Conservation (phyloP, 1,140 invertebrate genomes). For the Zaprionus camerounensis region DNA sequence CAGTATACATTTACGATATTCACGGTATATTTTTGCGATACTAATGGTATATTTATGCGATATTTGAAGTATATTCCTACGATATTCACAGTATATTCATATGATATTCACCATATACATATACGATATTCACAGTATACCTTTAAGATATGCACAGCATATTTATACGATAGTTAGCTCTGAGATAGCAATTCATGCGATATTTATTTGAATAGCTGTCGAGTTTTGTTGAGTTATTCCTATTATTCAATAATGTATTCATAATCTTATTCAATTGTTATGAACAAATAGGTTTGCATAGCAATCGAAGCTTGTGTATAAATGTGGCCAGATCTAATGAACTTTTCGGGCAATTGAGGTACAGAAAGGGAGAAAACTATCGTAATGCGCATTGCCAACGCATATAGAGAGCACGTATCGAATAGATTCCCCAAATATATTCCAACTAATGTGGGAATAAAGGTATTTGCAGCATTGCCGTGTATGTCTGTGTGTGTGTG, state of each 20-base stretch:
- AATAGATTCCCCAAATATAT: not conserved
- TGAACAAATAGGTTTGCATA: not conserved
- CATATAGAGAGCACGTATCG: not conserved
- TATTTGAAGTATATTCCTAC: too few relatives aligned
- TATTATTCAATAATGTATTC: not conserved
- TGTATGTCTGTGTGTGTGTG: not conserved
- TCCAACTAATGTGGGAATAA: not conserved
- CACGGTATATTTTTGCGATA: too few relatives aligned
- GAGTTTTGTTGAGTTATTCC: not conserved
- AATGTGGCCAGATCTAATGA: not conserved
- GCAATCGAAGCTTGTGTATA: not conserved
- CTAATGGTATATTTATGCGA: too few relatives aligned
- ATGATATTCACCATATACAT: too few relatives aligned
- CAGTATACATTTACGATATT: too few relatives aligned
- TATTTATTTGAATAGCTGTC: not conserved
- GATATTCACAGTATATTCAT: too few relatives aligned
- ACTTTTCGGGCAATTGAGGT: not conserved
- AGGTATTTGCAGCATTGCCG: not conserved
- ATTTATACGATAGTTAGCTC: not conserved
- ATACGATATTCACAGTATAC: too few relatives aligned
- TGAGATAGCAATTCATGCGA: not conserved
- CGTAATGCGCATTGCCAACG: not conserved
- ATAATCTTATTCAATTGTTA: not conserved
- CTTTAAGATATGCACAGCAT: too few relatives aligned
- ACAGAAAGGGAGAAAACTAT: too few relatives aligned